These are phyloP conservation scores for Tragelaphus scriptus DNA, from an alignment of 2,113 vertebrate genomes.

Conservation along the genomic window DNA sequence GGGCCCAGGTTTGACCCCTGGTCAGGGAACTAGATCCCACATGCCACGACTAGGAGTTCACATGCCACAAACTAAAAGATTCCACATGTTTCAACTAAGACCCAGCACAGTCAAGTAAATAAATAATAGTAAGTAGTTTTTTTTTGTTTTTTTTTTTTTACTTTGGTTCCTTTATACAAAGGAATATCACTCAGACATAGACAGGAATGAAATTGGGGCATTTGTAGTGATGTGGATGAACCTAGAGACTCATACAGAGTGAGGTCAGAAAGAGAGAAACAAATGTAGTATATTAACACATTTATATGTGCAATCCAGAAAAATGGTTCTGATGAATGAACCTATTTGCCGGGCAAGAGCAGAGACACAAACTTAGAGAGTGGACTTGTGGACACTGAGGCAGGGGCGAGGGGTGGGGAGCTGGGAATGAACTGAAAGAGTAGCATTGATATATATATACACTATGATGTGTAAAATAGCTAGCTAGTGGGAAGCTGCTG, in stretches of 20 bases:
- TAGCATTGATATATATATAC: fast-evolving
- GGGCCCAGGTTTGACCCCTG: background rate
- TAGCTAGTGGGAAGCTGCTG: background rate
- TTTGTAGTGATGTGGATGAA: background rate
- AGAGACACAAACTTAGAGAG: background rate
- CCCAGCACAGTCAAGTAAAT: background rate
- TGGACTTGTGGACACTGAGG: background rate
- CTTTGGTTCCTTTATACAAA: background rate
- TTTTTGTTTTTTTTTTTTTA: no score
- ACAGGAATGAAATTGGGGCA: background rate
- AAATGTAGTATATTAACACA: background rate
- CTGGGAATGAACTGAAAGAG: fast-evolving
- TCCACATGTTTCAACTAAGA: background rate
- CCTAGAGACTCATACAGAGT: background rate
- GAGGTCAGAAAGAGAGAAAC: background rate
- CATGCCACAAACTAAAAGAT: background rate
- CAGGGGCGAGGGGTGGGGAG: fast-evolving
- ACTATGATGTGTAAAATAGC: background rate
- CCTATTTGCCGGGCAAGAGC: background rate
- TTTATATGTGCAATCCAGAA: background rate
- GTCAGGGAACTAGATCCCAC: background rate
- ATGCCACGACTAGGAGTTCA: fast-evolving
- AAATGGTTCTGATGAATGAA: background rate
- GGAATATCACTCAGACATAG: background rate
- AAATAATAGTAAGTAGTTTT: background rate